Percentiles rank a stretch among this genome's conserved stretches.
These are phyloP conservation scores for Platysteira castanea DNA, from an alignment of 2,113 vertebrate species.

Conservation along the genomic window DNA sequence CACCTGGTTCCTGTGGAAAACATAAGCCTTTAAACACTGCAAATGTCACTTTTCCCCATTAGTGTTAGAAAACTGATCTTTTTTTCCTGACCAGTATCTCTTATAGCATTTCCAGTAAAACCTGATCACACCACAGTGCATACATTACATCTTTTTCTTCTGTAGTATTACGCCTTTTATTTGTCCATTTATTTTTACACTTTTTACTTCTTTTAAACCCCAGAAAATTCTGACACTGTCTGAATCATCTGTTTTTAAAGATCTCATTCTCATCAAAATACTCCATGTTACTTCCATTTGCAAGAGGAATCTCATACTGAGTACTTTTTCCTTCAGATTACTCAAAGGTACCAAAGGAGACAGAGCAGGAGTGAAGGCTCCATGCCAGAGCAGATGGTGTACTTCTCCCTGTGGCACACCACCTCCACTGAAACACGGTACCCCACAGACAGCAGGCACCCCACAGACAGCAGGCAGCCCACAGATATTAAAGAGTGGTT, in stretches of 20 bases:
- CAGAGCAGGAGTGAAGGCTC: neutral
- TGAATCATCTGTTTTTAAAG: neutral
- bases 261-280: neutral
- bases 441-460: neutral
- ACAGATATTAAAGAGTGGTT: neutral
- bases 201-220: constrained; percentile 7
- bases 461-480: neutral
- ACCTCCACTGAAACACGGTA: neutral
- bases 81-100: neutral
- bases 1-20: constrained; percentile 75
- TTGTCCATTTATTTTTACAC: neutral
- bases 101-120: constrained; percentile 10
- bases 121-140: neutral
- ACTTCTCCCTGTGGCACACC: neutral
- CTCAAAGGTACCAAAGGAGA: neutral
- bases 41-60: constrained; percentile 59
- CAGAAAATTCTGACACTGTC: neutral
- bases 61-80: constrained; percentile 24
- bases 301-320: neutral
- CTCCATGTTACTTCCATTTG: neutral
- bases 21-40: constrained; percentile 74
- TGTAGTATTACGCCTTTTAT: neutral
- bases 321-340: neutral
- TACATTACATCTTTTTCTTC: neutral
- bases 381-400: neutral